phyloP scores from a whole-genome alignment of 2,888 invertebrate genomes.

The Drosophila siamana region DNA sequence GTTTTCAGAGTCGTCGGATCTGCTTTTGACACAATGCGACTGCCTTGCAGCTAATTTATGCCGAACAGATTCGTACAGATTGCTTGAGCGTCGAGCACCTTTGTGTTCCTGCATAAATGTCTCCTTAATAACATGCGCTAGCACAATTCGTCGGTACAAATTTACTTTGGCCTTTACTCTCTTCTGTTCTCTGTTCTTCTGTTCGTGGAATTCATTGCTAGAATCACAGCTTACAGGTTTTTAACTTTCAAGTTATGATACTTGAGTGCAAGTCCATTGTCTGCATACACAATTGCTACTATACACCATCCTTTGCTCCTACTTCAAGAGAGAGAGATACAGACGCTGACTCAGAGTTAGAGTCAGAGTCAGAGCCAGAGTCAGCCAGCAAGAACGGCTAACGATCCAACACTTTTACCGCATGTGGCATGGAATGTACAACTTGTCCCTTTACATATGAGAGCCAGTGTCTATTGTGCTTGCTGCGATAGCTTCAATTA shows the following conservation, averaged over 20 bases:
- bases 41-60: conserved; percentile 68
- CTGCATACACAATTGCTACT: conserved; percentile 54
- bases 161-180: conserved; percentile 10
- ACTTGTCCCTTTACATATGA: conserved; percentile 6
- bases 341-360: no score
- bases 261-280: conserved; percentile 49
- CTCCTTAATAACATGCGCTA: conserved; percentile 63
- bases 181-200: no score
- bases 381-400: neutral
- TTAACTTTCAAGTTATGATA: conserved; percentile 26
- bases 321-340: neutral
- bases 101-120: conserved; percentile 66
- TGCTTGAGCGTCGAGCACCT: conserved; percentile 41
- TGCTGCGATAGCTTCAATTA: conserved; percentile 46
- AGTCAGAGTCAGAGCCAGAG: neutral
- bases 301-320: conserved; percentile 11
- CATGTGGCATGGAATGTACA: conserved; percentile 53
- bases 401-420: neutral
- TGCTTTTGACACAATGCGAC: conserved; percentile 59
- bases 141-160: conserved; percentile 32
- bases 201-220: neutral
- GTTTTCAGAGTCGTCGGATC: conserved; percentile 57
- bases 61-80: conserved; percentile 38
- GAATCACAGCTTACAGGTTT: conserved; percentile 1
- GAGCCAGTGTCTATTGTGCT: conserved; percentile 13